Evolutionary conservation across 2,797 vertebrate species (phyloP), one percentile per base, ranked within the genome.

Genomic region (Monodelphis domestica): DNA sequence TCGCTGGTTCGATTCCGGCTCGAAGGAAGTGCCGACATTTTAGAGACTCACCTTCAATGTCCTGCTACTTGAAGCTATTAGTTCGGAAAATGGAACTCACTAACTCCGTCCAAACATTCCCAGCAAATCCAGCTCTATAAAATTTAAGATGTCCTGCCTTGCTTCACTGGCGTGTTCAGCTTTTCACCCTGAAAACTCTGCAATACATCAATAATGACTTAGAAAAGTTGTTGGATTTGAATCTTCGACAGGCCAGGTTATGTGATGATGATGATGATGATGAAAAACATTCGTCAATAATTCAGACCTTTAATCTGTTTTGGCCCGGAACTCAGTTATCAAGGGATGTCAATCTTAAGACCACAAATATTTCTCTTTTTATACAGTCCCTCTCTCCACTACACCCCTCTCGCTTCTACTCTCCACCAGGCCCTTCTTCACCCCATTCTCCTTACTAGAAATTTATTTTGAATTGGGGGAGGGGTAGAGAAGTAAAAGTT

Each of bases 1-100:
- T 99, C 99, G 99, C 99, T 99, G 99, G 99, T 99, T 99, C 99
- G 97, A 99, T 98, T 99, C 99, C 98, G 99, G 99, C 99, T 99
- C 99, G 99, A 99, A 99, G 99, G 99, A 99, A 89, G 0, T 84
- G 0, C 70, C 0, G 12, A 11, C 0, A 38, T 84, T 84, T 84
- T 84, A 84, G 70, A 84, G 21, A 50, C 70, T 84, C 10, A 14
- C 1, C 17, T 9, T 10, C 21, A 1, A 54, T 14, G 78, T 0
- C 0, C 53, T 1, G 0, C 0, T 70, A 0, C 59, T 11, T 57
- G 28, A 57, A 30, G 4, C 56, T 14, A 10, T 2, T n/a, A 33
- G 14, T 15, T 63, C 1, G 59, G 30, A n/a, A n/a, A 63, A n/a
- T 63, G 33, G 33, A 5, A n/a, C n/a, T 63, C n/a, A 9, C 1